A percentile compares a stretch with the other conserved stretches of the same genome.
phyloP scores from a whole-genome alignment of 2,888 invertebrate species.

The Calameuta pallipes region DNA sequence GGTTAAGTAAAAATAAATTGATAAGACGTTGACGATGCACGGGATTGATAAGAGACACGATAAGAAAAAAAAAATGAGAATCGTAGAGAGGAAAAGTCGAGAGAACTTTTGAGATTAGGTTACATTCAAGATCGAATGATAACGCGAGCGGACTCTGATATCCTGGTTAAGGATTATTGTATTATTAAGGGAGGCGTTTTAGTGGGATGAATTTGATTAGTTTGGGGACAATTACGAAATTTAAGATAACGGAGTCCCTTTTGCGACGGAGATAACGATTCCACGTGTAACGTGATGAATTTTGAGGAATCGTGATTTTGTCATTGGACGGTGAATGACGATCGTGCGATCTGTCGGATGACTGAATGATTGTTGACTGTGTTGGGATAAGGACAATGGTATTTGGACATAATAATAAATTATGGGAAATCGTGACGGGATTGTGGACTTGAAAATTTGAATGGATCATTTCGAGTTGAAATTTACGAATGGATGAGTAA shows the following conservation, averaged over 20 bases:
- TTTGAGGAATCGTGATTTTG: neutral
- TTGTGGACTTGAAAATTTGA: too few species aligned
- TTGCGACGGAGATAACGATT: neutral
- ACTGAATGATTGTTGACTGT: neutral
- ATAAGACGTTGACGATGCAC: neutral
- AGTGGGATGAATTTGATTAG: neutral
- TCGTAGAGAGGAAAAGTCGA: neutral
- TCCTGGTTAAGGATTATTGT: neutral
- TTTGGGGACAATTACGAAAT: neutral
- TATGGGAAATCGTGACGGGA: too few species aligned
- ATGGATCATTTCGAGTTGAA: too few species aligned
- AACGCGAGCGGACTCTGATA: too few species aligned
- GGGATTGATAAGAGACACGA: neutral
- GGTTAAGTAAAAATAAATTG: neutral
- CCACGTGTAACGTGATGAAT: neutral
- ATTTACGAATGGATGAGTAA: neutral
- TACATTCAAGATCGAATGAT: neutral
- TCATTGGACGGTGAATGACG: neutral
- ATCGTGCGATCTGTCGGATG: neutral
- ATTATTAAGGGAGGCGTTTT: neutral
- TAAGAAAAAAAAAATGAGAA: neutral
- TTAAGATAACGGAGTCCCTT: neutral
- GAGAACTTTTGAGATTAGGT: neutral
- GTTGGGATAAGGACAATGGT: neutral
- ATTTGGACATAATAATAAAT: neutral